Conservation (phyloP, 2,797 vertebrate genomes). For the Scolopax bukidnonensis region DNA sequence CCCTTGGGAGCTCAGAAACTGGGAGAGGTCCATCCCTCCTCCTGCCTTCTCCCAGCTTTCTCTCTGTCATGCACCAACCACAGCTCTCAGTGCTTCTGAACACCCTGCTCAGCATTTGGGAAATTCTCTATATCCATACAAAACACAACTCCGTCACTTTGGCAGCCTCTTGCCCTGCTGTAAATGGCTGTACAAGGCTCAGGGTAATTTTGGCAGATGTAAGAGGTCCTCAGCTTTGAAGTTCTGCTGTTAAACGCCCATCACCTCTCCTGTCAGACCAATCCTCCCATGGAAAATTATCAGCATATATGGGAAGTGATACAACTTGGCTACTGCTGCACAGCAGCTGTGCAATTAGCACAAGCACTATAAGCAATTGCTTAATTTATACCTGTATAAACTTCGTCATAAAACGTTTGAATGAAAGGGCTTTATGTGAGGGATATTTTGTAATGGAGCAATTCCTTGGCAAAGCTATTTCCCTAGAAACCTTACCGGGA, state of each 20-base stretch:
- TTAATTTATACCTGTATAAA: background rate
- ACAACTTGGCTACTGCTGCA: background rate
- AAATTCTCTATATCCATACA: background rate
- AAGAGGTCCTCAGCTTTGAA: background rate
- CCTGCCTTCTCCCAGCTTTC: background rate
- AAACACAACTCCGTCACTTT: background rate
- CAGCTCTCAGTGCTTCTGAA: background rate
- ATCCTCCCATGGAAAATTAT: background rate
- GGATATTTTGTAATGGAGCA: background rate
- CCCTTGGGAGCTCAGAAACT: background rate
- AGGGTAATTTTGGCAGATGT: background rate
- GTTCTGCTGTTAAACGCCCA: background rate
- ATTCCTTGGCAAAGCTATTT: background rate
- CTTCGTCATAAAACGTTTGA: background rate
- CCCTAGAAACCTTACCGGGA: background rate
- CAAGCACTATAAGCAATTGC: accelerated
- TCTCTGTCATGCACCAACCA: accelerated
- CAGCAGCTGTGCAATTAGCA: background rate
- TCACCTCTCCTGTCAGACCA: background rate
- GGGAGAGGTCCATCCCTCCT: background rate
- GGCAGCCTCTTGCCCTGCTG: background rate
- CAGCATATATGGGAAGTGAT: background rate
- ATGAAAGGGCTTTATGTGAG: background rate
- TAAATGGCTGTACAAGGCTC: background rate
- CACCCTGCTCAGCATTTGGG: background rate